Conservation (phyloP, 2,888 invertebrate species). For the Vesta saturnalis region DNA sequence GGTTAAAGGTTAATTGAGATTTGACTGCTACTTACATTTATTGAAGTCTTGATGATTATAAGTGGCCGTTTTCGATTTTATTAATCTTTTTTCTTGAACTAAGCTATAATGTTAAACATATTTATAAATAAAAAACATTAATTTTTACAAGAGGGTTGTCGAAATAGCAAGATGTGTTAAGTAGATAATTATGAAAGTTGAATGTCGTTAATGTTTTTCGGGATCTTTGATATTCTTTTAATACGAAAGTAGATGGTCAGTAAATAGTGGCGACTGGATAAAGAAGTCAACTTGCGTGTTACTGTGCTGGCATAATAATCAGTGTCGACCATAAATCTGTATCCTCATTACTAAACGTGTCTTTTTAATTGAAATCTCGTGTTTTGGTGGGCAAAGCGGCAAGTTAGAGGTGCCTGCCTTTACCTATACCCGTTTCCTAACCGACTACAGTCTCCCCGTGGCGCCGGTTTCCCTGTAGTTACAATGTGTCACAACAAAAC, state of each 20-base stretch:
- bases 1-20: constrained; percentile 2
- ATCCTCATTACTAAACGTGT: constrained; percentile 68
- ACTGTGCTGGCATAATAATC: constrained; percentile 52
- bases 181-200: constrained; percentile 19
- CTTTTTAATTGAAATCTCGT: constrained; percentile 72
- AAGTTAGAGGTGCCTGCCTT: constrained; percentile 43
- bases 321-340: constrained; percentile 58
- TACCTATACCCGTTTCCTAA: constrained; percentile 34
- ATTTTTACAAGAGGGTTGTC: neutral
- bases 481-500: constrained; percentile 47
- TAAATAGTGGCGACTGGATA: constrained; percentile 38
- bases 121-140: neutral
- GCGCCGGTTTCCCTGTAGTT: constrained; percentile 50
- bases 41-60: neutral
- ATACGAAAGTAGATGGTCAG: constrained; percentile 27
- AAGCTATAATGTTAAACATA: neutral
- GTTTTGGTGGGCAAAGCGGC: constrained; percentile 61
- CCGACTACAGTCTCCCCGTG: constrained; percentile 44
- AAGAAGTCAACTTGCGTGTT: constrained; percentile 43
- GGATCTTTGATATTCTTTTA: constrained; percentile 28
- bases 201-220: constrained; percentile 28
- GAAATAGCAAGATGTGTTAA: constrained; percentile 14
- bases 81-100: no score
- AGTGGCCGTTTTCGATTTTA: no score
- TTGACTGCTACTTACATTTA: constrained; percentile 10